Evolutionary conservation across 2,113 vertebrate genomes (phyloP).

Genomic region (Oryctolagus cuniculus): mOryCun1.1 NC_091446.1:20141001-20141500

Average conservation of each 20-base stretch:
- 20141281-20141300: not conserved
- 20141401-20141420: not conserved
- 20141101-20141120: not conserved
- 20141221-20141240: not conserved
- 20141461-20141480: slow-evolving; percentile 1
- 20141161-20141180: not conserved
- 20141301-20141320: not conserved
- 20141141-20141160: not conserved
- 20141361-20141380: not conserved
- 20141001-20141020: not conserved
- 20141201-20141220: not conserved
- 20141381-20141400: not conserved
- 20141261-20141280: not conserved
- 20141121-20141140: not conserved
- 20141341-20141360: not conserved
- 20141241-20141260: no score
- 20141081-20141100: not conserved
- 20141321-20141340: not conserved
- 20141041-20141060: not conserved
- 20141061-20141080: not conserved
- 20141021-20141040: not conserved
- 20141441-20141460: not conserved
- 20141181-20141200: not conserved
- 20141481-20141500: not conserved
- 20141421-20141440: slow-evolving; percentile 7